Conservation (phyloP, 2,797 vertebrate genomes). For the Pseudochirops cupreus region DNA sequence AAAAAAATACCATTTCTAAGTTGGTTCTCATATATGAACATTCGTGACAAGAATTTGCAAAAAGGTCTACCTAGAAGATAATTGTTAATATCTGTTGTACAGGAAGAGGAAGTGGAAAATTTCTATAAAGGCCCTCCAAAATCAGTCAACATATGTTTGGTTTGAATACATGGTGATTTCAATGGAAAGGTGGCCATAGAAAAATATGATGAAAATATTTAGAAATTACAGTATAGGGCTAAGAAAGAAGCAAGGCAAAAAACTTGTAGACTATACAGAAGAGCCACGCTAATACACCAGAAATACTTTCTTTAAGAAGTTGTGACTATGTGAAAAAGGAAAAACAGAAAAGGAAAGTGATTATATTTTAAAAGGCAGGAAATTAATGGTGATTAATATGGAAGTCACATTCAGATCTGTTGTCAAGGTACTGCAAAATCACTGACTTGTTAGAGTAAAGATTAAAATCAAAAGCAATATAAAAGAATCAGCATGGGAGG, state of each 20-base stretch:
- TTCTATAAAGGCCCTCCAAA: not conserved
- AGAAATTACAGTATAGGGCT: not conserved
- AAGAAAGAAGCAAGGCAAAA: not conserved
- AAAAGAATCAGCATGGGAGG: not conserved
- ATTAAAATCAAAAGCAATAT: not conserved
- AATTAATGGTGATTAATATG: not conserved
- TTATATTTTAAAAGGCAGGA: not conserved
- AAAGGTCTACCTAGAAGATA: not conserved
- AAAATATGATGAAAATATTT: not conserved
- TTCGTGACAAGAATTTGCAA: not conserved
- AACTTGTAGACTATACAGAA: not conserved
- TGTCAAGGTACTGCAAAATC: not conserved
- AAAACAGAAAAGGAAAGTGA: not conserved
- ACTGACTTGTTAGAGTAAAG: not conserved
- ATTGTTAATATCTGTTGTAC: not conserved
- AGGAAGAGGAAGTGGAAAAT: not conserved
- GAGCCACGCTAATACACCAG: not conserved
- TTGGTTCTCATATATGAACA: not conserved
- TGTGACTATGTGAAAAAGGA: not conserved
- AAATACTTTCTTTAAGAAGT: not conserved
- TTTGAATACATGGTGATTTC: not conserved
- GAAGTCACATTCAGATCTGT: not conserved
- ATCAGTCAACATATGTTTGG: not conserved
- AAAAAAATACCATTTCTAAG: not conserved
- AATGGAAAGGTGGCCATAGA: not conserved